phyloP scores from a whole-genome alignment of 2,797 vertebrate genomes.

The Periophthalmus magnuspinnatus region DNA sequence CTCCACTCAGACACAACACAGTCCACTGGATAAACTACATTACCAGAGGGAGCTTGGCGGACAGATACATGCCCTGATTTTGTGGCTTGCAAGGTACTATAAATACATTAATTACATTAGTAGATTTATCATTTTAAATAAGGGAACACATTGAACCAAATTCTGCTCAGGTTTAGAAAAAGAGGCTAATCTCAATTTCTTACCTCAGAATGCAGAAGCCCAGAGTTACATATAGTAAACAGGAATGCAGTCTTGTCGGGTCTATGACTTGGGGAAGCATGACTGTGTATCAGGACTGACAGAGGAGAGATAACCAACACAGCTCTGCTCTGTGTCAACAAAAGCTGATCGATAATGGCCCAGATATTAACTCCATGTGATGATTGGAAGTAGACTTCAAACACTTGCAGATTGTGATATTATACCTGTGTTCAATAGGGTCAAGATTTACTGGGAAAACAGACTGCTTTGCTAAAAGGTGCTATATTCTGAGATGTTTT shows the following conservation, averaged over 20 bases:
- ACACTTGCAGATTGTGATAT: background rate
- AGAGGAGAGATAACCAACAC: slow-evolving; percentile 13
- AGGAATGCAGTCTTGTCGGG: slow-evolving; percentile 10
- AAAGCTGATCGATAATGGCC: slow-evolving; percentile 55
- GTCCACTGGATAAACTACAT: slow-evolving; percentile 72
- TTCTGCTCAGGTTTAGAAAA: background rate
- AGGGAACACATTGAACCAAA: background rate
- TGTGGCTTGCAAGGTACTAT: slow-evolving; percentile 39
- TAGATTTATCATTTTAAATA: background rate
- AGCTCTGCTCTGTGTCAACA: slow-evolving; percentile 54
- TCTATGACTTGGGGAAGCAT: slow-evolving; percentile 46
- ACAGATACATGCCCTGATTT: slow-evolving; percentile 28
- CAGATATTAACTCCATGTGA: slow-evolving; percentile 43
- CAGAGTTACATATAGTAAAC: slow-evolving; percentile 31
- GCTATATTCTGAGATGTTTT: too few relatives aligned
- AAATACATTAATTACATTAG: slow-evolving; percentile 6
- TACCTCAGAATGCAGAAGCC: slow-evolving; percentile 61
- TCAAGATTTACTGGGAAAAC: background rate
- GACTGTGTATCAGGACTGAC: slow-evolving; percentile 37
- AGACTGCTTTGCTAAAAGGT: background rate
- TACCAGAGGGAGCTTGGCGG: slow-evolving; percentile 54
- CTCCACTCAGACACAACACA: slow-evolving; percentile 86
- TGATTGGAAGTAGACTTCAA: slow-evolving; percentile 19
- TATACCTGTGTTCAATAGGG: background rate
- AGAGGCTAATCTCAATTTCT: slow-evolving; percentile 5